Conservation (phyloP, 1,140 invertebrate species). For the Sesamia nonagrioides region DNA sequence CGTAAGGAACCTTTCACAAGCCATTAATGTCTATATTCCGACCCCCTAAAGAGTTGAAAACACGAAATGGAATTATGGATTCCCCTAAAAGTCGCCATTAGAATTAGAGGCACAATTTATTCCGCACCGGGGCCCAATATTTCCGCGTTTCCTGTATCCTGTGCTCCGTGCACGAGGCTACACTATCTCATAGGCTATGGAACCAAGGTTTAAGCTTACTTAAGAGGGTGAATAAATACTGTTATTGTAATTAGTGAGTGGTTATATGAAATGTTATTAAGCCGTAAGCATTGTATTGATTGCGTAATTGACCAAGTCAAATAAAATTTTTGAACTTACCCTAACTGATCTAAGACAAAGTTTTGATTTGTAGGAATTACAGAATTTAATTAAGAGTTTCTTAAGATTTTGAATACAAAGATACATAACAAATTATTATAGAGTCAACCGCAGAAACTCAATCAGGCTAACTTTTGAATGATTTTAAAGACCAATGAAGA, state of each 20-base stretch:
- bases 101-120: slow-evolving; percentile 82
- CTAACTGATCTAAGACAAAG: too few species aligned
- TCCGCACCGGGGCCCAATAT: slow-evolving; percentile 67
- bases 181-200: slow-evolving; percentile 1
- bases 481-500: slow-evolving; percentile 68
- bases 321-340: too few species aligned
- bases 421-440: slow-evolving; percentile 16
- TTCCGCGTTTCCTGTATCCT: slow-evolving; percentile 60
- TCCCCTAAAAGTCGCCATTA: slow-evolving; percentile 82
- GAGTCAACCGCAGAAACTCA: slow-evolving; percentile 45
- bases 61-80: slow-evolving; percentile 84
- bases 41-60: slow-evolving; percentile 84
- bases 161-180: not conserved
- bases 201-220: not conserved
- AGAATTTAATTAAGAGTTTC: slow-evolving; percentile 20
- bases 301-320: not conserved
- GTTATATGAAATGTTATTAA: not conserved
- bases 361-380: not conserved
- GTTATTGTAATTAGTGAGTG: slow-evolving; percentile 2
- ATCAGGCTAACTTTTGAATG: slow-evolving; percentile 61
- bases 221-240: not conserved
- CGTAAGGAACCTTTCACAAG: slow-evolving; percentile 81
- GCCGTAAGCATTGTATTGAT: not conserved
- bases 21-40: slow-evolving; percentile 80
- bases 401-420: not conserved